Evolutionary conservation across 2,113 vertebrate species (phyloP).

Genomic region (Danionella cerebrum): DNA sequence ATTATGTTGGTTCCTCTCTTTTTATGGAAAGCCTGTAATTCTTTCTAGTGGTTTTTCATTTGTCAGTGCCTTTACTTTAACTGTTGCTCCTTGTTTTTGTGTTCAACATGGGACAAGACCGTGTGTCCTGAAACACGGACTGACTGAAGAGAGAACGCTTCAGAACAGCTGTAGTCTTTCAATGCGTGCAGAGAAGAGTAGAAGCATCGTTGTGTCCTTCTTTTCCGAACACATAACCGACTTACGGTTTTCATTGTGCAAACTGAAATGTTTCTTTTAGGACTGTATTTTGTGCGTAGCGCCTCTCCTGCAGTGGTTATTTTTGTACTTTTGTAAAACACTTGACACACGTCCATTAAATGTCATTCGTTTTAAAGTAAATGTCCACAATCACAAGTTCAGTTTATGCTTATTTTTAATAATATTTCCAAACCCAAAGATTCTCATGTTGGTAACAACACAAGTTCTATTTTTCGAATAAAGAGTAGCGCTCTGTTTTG

Average conservation of each 20-base stretch:
- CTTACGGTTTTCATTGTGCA: too few species aligned
- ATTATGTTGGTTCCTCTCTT: background rate
- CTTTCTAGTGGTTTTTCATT: constrained; percentile 7
- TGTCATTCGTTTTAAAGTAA: background rate
- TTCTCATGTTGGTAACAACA: background rate
- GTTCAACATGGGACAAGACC: background rate
- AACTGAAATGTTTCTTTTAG: background rate
- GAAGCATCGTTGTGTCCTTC: background rate
- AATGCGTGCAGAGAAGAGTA: background rate
- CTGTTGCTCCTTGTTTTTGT: constrained; percentile 4
- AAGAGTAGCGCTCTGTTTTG: constrained; percentile 4
- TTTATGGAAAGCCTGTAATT: background rate
- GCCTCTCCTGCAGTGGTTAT: background rate
- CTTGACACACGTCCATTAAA: background rate
- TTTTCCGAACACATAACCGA: too few species aligned
- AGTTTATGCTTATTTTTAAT: background rate
- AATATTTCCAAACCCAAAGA: background rate
- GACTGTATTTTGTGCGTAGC: background rate
- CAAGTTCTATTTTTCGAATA: constrained; percentile 7
- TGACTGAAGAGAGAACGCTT: constrained; percentile 19
- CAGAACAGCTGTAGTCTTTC: background rate
- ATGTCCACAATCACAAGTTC: background rate
- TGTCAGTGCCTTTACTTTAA: constrained; percentile 39
- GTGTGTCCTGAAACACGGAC: background rate
- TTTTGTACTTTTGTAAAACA: constrained; percentile 29